Base-by-base conservation (phyloP, 2,888 invertebrate genomes). In the Netelia virgata region DNA sequence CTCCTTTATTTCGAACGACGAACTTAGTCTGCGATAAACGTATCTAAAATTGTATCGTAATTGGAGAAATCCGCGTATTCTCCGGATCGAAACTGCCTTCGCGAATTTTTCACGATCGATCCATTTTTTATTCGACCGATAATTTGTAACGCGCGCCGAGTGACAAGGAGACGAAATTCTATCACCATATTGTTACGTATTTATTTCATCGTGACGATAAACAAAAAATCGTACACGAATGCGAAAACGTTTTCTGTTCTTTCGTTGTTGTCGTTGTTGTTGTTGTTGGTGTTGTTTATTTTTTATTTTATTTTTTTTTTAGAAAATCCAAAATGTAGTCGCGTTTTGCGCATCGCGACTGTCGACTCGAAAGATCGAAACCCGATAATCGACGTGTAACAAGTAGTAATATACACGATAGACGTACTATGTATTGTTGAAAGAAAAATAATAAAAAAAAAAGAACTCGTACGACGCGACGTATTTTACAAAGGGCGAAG, bases 51-150 rank as follows among this genome's bases (percentile, higher is more conserved):
- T 61, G 28, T 75, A 72, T 73, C 72, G 55, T 55, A 83, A 80
- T 70, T 75, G 57, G 50, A 70, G 57, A 11, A 66, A 50, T 57
- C 47, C 64, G 43, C 20, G 57, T 80, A 70, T 80, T 80, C 75
- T 66, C 70, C 61, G 72, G 68, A 84, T 80, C 76, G 73, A 84
- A 80, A 80, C 84, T 84, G 84, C 84, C 84, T 84, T 80, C 55
- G 80, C 63, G 53, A 76, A 61, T 80, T 77, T 80, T 69, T 63
- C 64, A 72, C 61, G 79, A 75, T 73, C 63, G 68, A 68, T 63
- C 41, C 20, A 74, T 70, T 14, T 74, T 74, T 79, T 41, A 70
- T 75, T 74, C 18, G n/a, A 79, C 64, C 36, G 59, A 36, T 36
- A 9, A 55, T 57, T 61, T 53, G 28, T 20, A 18, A 16, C 11